Evolutionary conservation across 2,797 vertebrate species (phyloP).

Genomic region (Coranthus polyacanthus): DNA sequence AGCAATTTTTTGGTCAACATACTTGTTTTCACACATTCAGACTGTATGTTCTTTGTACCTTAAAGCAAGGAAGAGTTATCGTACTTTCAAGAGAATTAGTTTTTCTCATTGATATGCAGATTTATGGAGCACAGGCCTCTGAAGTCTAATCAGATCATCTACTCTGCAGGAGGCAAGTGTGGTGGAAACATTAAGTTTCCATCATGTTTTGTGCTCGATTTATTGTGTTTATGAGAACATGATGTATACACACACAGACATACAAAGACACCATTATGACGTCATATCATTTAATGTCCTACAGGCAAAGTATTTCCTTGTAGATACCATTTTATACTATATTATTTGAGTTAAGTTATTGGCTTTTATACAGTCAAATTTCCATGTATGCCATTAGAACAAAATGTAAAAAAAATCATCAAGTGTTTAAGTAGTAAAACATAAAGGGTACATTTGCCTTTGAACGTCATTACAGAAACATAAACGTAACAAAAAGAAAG

Average conservation of each 20-base stretch:
- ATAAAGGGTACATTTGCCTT: too few relatives aligned
- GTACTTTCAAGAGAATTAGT: constrained; percentile 51
- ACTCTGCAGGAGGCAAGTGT: constrained; percentile 42
- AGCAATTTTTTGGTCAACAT: constrained; percentile 34
- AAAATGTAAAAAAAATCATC: too few relatives aligned
- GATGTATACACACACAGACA: not conserved
- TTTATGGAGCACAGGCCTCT: constrained; percentile 46
- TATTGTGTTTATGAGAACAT: constrained; percentile 50
- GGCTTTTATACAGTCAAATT: too few relatives aligned
- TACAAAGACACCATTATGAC: constrained; percentile 5
- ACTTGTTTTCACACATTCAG: constrained; percentile 46
- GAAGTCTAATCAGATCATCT: constrained; percentile 70
- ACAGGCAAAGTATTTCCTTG: not conserved
- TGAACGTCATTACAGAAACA: too few relatives aligned
- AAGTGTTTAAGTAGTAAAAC: too few relatives aligned
- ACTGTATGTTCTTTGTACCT: constrained; percentile 26
- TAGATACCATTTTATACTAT: too few relatives aligned
- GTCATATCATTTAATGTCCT: constrained; percentile 30
- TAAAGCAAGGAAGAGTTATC: constrained; percentile 41
- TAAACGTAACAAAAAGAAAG: too few relatives aligned
- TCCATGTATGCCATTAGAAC: too few relatives aligned
- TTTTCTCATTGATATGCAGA: constrained; percentile 65
- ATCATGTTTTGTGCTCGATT: constrained; percentile 46
- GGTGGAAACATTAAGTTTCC: constrained; percentile 45
- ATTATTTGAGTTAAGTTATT: too few relatives aligned